Evolutionary conservation across 1,140 invertebrate genomes (phyloP).

Genomic region (Pseudomyrmex pallidus): DNA sequence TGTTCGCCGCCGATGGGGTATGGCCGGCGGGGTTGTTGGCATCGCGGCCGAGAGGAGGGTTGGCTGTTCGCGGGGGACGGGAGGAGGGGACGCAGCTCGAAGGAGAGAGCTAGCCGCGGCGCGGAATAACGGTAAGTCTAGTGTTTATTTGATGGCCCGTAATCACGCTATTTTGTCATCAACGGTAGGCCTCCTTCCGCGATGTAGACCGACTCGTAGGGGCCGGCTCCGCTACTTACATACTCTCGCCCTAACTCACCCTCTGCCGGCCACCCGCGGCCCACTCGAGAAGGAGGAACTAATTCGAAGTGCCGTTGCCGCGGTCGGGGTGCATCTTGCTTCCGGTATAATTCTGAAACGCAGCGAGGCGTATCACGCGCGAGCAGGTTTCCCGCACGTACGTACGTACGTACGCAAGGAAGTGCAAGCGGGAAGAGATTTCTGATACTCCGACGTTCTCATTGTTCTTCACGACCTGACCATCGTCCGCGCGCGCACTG

Average conservation of each 20-base stretch:
- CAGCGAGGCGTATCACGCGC: slow-evolving; percentile 52
- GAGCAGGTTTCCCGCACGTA: background rate
- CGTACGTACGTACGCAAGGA: slow-evolving; percentile 37
- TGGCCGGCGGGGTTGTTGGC: slow-evolving; percentile 69
- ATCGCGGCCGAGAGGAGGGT: slow-evolving; percentile 59
- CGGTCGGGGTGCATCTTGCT: slow-evolving; percentile 72
- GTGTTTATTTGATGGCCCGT: slow-evolving; percentile 84
- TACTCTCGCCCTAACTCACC: slow-evolving; percentile 66
- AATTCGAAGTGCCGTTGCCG: slow-evolving; percentile 72
- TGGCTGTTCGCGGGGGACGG: background rate
- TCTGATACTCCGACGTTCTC: slow-evolving; percentile 55
- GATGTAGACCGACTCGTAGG: slow-evolving; percentile 68
- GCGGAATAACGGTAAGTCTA: slow-evolving; percentile 83
- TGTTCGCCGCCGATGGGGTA: slow-evolving; percentile 45
- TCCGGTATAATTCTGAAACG: slow-evolving; percentile 71
- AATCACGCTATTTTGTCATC: slow-evolving; percentile 85
- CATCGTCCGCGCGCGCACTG: slow-evolving; percentile 21
- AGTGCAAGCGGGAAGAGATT: slow-evolving; percentile 60
- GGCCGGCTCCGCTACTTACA: slow-evolving; percentile 69
- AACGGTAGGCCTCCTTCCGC: slow-evolving; percentile 76
- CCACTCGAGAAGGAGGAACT: slow-evolving; percentile 72
- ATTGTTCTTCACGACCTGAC: slow-evolving; percentile 52
- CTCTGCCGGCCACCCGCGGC: slow-evolving; percentile 64
- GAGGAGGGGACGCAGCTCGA: slow-evolving; percentile 55
- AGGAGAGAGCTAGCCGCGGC: slow-evolving; percentile 67